Evolutionary conservation across 2,888 invertebrate genomes (phyloP), one percentile per base, ranked within the genome.

Genomic region (Tetropium fuscum): DNA sequence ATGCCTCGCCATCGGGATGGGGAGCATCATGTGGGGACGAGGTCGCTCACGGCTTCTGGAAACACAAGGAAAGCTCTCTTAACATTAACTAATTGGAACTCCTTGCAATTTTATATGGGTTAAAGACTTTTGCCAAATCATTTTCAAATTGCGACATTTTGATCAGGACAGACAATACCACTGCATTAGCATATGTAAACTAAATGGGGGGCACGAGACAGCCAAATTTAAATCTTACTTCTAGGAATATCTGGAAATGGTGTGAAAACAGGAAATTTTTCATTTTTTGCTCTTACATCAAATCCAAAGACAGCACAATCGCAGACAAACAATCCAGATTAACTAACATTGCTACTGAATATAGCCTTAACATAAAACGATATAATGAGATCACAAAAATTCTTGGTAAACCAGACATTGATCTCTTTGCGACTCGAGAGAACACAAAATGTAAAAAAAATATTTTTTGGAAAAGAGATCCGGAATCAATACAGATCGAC

Each of bases 281-380:
- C 22, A 32, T 51, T 30, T 48, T 60, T 32, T 13, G 43, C 6
- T 38, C 38, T 1, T 60, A 56, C 13, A 60, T 60, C 15, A 5
- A 41, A 5, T 60, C 60, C 1, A 38, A 44, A 3, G 40, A 57
- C 18, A 60, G 57, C 27, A 18, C 25, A 30, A 40, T 51, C 5
- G 61, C 61, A n/a, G 61, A 61, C 25, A 36, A 27, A 11, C 51
- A 32, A 20, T 61, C 58, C 3, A 30, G 48, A 13, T 16, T 13
- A 8, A 30, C 38, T 7, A n/a, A 13, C 15, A 15, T 38, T 13
- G 44, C 36, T 2, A 51, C 20, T n/a, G 25, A 53, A 27, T 53
- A 53, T 30, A 40, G 20, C 18, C 19, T 53, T 11, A 27, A 27
- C 7, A 7, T 7, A 27, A 6, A 2, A 6, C 2, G 7, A 27